phyloP scores from a whole-genome alignment of 2,888 invertebrate genomes.

The Hyles lineata region DNA sequence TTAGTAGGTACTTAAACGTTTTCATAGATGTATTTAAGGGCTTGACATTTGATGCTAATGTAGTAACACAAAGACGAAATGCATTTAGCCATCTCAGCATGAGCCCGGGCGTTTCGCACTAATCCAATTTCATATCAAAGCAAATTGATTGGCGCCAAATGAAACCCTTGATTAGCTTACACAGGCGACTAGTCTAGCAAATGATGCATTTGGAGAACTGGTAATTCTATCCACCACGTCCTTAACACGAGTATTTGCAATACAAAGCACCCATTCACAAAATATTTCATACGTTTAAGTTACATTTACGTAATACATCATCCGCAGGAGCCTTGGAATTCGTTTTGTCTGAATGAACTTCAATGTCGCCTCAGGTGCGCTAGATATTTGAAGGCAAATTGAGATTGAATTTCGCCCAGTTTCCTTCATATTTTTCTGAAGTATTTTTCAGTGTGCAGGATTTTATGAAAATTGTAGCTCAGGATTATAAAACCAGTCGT shows the following conservation, averaged over 20 bases:
- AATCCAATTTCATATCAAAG: slow-evolving; percentile 3
- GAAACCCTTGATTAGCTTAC: neutral
- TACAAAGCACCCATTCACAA: too few relatives aligned
- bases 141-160: slow-evolving; percentile 3
- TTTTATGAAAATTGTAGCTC: too few relatives aligned
- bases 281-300: too few relatives aligned
- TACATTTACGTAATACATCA: too few relatives aligned
- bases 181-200: neutral
- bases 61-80: neutral
- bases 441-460: too few relatives aligned
- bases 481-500: too few relatives aligned
- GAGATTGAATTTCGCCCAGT: too few relatives aligned
- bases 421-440: too few relatives aligned
- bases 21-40: neutral
- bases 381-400: too few relatives aligned
- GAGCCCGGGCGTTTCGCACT: neutral
- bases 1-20: neutral
- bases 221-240: neutral
- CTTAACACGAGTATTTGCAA: neutral
- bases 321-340: too few relatives aligned
- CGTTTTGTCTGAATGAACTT: too few relatives aligned
- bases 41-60: neutral
- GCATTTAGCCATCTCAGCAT: neutral
- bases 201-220: neutral
- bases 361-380: too few relatives aligned